Evolutionary conservation across 2,797 vertebrate genomes (phyloP), one percentile per base, ranked within the genome.

Genomic region (Pseudochirops corinnae): DNA sequence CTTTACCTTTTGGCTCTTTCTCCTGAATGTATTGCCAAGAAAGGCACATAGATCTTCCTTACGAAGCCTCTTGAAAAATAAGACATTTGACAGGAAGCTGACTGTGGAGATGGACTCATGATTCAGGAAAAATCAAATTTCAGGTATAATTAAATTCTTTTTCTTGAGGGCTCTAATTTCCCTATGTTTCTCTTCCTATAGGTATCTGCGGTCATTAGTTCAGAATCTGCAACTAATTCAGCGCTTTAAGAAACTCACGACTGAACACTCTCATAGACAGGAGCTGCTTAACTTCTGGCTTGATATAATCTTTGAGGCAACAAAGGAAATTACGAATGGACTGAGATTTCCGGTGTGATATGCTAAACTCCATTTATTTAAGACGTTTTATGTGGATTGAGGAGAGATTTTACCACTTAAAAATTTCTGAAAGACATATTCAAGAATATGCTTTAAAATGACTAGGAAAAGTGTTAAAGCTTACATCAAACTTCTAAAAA

Each of bases 301-400:
- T 99, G 99, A 99, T 98, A 99, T 99, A 97, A 99, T 99, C 87
- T 99, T 99, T n/a, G 99, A 99, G 98, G 99, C 99, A 97, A 99
- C 99, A 12, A 99, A 99, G 95, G 98, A 99, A 96, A 99, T 99
- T 97, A 99, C 99, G 94, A 99, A 99, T 91, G 99, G 99, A 93
- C 99, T 99, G 96, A 99, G 99, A 95, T 99, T 99, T 98, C 99
- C 99, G 55, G 99, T 99, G 99, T 98, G 98, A 97, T 96, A 56
- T 90, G 92, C 60, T 96, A 96, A 96, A 97, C 97, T 92, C 91
- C 90, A 82, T 97, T 96, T 96, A 56, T 95, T 91, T 90, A 96
- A 92, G 67, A 74, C n/a, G 39, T 74, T 74, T 21, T 24, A 46
- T 21, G 24, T 82, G n/a, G 7, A 82, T 46, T 82, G 74, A 39